Percentiles rank a stretch among this genome's conserved stretches.
Evolutionary conservation across 92 coral and sea anemone species (phyloP).

Genomic region (Phenganax stokvisi): DNA sequence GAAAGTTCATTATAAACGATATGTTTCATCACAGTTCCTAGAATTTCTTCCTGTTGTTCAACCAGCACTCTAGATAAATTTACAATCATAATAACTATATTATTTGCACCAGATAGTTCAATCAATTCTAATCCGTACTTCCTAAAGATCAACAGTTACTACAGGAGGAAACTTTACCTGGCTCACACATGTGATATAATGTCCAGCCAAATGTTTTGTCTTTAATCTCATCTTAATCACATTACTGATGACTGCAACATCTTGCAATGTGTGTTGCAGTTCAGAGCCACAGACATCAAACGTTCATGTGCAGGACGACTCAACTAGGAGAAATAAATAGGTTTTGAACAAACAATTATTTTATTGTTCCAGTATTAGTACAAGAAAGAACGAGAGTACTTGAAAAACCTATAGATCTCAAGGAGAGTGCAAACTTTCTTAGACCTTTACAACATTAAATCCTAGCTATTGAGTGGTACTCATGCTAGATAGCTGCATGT

Average conservation of each 20-base stretch:
- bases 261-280: constrained; percentile 88
- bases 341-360: not conserved
- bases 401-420: not conserved
- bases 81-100: not conserved
- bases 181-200: constrained; percentile 68
- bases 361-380: not conserved
- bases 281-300: constrained; percentile 72
- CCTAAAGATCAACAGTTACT: not conserved
- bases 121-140: constrained; percentile 1
- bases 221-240: constrained; percentile 86
- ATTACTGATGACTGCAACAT: constrained; percentile 91
- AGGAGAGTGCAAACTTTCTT: no score
- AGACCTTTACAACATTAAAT: no score
- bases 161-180: constrained; percentile 50
- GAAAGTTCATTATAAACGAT: constrained; percentile 94
- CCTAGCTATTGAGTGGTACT: no score
- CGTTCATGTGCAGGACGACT: constrained; percentile 97
- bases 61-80: constrained; percentile 62
- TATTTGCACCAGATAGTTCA: not conserved
- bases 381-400: not conserved
- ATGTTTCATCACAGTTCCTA: constrained; percentile 78
- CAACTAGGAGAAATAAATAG: constrained; percentile 46
- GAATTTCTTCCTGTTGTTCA: constrained; percentile 81
- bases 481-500: no score
- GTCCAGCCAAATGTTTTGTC: constrained; percentile 92